Evolutionary conservation across 2,113 vertebrate genomes (phyloP).

Genomic region (Cyprinodon brontotheroides): DNA sequence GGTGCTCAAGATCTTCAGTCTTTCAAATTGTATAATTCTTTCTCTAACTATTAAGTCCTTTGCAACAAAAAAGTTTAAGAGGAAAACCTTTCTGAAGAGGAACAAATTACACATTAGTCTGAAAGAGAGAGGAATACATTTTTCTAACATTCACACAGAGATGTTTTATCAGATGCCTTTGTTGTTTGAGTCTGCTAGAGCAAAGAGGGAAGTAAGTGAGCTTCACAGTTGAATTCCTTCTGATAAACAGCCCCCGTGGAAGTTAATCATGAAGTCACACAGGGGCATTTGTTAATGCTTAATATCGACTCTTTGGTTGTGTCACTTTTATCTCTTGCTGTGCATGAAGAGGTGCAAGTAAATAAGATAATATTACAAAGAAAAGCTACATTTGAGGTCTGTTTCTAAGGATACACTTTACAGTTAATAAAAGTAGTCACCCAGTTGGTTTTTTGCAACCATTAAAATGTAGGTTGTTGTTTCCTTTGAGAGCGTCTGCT

Average conservation of each 20-base stretch:
- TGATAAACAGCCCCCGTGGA: neutral
- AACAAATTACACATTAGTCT: neutral
- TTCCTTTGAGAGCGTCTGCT: neutral
- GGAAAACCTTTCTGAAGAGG: neutral
- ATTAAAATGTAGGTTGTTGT: neutral
- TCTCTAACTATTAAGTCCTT: neutral
- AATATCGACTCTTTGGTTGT: neutral
- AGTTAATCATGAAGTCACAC: conserved; percentile 1
- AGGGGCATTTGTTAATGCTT: neutral
- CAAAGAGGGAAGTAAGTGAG: neutral
- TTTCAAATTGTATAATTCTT: neutral
- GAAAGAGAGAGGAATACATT: neutral
- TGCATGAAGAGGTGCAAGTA: neutral
- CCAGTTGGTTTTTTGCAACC: neutral
- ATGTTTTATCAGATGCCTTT: neutral
- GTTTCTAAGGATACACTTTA: neutral
- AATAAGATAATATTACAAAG: neutral
- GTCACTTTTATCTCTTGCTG: neutral
- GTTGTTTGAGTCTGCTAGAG: neutral
- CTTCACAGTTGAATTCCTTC: neutral
- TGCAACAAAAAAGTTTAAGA: neutral
- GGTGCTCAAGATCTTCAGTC: neutral
- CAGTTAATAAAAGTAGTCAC: conserved; percentile 1
- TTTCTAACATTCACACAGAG: neutral
- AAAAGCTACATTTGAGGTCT: neutral